Conservation (phyloP, 2,113 vertebrate species). For the Indri indri region DNA sequence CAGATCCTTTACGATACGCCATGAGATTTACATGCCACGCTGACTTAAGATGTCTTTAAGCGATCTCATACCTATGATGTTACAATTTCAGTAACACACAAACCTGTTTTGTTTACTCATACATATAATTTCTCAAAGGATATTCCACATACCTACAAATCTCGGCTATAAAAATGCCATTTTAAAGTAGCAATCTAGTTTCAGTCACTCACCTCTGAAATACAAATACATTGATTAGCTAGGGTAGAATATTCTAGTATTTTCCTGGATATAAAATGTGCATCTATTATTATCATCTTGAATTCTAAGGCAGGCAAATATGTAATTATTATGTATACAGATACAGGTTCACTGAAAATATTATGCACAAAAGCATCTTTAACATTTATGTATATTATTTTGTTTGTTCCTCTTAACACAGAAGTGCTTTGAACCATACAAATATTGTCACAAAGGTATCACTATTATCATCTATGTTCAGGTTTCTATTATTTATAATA, state of each 20-base stretch:
- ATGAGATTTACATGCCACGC: not conserved
- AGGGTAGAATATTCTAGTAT: not conserved
- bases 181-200: conserved; percentile 6
- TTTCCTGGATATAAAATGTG: conserved; percentile 29
- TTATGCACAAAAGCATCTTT: not conserved
- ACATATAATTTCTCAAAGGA: conserved; percentile 23
- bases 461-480: not conserved
- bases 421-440: conserved; percentile 21
- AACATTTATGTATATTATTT: conserved; percentile 13
- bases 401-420: not conserved
- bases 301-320: conserved; percentile 55
- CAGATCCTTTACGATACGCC: not conserved
- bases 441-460: not conserved
- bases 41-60: not conserved
- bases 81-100: conserved; percentile 9
- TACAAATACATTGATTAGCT: conserved; percentile 47
- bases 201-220: not conserved
- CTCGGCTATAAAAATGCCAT: not conserved
- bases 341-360: conserved; percentile 41
- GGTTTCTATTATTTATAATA: conserved; percentile 37
- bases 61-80: not conserved
- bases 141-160: not conserved
- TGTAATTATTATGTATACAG: conserved; percentile 41
- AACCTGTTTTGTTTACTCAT: conserved; percentile 2
- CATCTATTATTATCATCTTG: conserved; percentile 41